A percentile compares a stretch with the other conserved stretches of the same genome.
Evolutionary conservation across 2,113 vertebrate species (phyloP).

Genomic region (Mugil cephalus): DNA sequence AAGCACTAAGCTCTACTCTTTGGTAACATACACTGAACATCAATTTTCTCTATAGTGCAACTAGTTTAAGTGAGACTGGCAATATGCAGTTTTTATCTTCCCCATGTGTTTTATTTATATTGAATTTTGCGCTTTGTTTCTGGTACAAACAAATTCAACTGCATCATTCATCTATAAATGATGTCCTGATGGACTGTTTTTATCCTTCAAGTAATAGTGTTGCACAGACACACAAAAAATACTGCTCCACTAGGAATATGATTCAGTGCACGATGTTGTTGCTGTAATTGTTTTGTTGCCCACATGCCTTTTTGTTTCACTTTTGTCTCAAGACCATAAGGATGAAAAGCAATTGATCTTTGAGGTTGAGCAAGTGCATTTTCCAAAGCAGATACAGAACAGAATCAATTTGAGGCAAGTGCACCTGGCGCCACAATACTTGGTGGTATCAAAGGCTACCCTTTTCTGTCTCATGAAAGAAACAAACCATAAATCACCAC

Average conservation of each 20-base stretch:
- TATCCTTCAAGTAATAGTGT: constrained; percentile 31
- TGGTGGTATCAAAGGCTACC: constrained; percentile 68
- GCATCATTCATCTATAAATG: background rate
- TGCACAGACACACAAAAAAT: constrained; percentile 9
- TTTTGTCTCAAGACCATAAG: constrained; percentile 49
- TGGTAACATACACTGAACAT: no score
- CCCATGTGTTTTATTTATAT: background rate
- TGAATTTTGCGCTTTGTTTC: background rate
- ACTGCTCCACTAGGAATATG: constrained; percentile 27
- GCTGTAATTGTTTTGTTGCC: constrained; percentile 40
- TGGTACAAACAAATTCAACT: background rate
- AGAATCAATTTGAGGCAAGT: constrained; percentile 78
- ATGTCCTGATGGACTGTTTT: background rate
- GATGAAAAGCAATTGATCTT: constrained; percentile 69
- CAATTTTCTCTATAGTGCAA: no score
- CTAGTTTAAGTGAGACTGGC: no score
- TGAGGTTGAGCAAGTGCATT: constrained; percentile 70
- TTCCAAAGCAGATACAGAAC: constrained; percentile 69
- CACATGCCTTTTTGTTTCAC: constrained; percentile 21
- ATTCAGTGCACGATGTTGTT: constrained; percentile 16
- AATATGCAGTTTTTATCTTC: background rate
- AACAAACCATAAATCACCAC: constrained; percentile 81
- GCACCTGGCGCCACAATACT: constrained; percentile 62
- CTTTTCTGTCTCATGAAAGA: constrained; percentile 66
- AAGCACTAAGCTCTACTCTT: background rate